A percentile compares a stretch with the other conserved stretches of the same genome.
phyloP scores from a whole-genome alignment of 2,888 invertebrate genomes.

The Unio pictorum region DNA sequence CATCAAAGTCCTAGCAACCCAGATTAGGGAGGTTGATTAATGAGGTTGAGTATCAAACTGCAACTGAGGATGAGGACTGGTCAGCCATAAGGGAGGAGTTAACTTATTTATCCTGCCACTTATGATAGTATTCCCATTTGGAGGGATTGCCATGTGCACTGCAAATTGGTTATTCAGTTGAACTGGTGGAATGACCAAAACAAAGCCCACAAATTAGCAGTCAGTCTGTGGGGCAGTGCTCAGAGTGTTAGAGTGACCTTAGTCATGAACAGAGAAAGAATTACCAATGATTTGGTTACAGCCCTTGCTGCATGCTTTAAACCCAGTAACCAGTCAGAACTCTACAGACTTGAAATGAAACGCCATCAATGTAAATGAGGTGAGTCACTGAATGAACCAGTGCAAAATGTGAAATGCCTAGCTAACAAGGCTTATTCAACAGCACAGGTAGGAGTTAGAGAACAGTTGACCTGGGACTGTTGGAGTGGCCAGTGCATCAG shows the following conservation, averaged over 20 bases:
- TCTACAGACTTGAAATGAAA: slow-evolving; percentile 3
- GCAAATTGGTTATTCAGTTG: slow-evolving; percentile 2
- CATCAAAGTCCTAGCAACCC: no score
- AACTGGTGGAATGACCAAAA: slow-evolving; percentile 2
- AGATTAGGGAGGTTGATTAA: no score
- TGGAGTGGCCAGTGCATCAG: slow-evolving; percentile 11
- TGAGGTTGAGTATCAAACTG: no score
- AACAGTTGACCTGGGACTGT: not conserved
- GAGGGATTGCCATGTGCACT: slow-evolving; percentile 3
- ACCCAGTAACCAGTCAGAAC: slow-evolving; percentile 6
- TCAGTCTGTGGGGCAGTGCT: slow-evolving; percentile 3
- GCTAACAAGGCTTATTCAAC: slow-evolving; percentile 5
- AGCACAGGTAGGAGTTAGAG: not conserved
- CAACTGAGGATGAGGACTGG: no score
- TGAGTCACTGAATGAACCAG: not conserved
- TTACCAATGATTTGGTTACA: not conserved
- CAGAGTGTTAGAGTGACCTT: slow-evolving; percentile 1
- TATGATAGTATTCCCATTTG: slow-evolving; percentile 2
- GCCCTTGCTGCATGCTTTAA: slow-evolving; percentile 7
- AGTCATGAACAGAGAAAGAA: not conserved
- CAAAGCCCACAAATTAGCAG: slow-evolving; percentile 5
- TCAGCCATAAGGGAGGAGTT: no score
- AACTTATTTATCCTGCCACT: not conserved
- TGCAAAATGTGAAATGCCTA: not conserved
- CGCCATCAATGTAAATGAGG: slow-evolving; percentile 1